A percentile compares a stretch with the other conserved stretches of the same genome.
Evolutionary conservation across 1,140 invertebrate species (phyloP).

Genomic region (Steinernema khuongi): DNA sequence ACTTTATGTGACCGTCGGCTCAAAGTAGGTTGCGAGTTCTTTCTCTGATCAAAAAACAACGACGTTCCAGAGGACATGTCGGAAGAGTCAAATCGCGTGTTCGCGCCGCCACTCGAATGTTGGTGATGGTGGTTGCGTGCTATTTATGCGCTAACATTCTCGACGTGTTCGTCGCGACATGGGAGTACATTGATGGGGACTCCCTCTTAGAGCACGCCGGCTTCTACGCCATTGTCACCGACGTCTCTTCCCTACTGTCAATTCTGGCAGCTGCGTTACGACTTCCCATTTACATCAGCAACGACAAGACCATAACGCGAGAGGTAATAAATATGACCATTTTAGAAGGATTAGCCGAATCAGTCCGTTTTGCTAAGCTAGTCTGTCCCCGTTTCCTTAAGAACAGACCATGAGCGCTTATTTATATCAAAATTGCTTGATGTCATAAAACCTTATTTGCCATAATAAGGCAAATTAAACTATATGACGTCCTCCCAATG

Average conservation of each 20-base stretch:
- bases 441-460: no score
- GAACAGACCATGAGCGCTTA: no score
- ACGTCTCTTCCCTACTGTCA: slow-evolving; percentile 47
- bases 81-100: slow-evolving; percentile 33
- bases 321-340: slow-evolving; percentile 28
- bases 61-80: slow-evolving; percentile 34
- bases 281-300: slow-evolving; percentile 45
- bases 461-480: no score
- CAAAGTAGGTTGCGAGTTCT: slow-evolving; percentile 23
- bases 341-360: no score
- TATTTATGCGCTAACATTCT: slow-evolving; percentile 47
- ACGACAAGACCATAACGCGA: slow-evolving; percentile 35
- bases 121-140: slow-evolving; percentile 47
- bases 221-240: slow-evolving; percentile 46
- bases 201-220: slow-evolving; percentile 18
- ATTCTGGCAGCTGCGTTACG: slow-evolving; percentile 44
- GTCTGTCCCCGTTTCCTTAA: background rate
- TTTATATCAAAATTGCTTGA: no score
- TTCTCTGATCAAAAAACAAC: background rate
- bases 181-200: slow-evolving; percentile 43
- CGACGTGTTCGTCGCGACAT: slow-evolving; percentile 46
- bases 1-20: slow-evolving; percentile 38
- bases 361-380: background rate
- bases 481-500: no score
- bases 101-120: slow-evolving; percentile 50